A percentile compares a stretch with the other conserved stretches of the same genome.
Conservation (phyloP, 2,113 vertebrate species). For the Brachionichthys hirsutus region DNA sequence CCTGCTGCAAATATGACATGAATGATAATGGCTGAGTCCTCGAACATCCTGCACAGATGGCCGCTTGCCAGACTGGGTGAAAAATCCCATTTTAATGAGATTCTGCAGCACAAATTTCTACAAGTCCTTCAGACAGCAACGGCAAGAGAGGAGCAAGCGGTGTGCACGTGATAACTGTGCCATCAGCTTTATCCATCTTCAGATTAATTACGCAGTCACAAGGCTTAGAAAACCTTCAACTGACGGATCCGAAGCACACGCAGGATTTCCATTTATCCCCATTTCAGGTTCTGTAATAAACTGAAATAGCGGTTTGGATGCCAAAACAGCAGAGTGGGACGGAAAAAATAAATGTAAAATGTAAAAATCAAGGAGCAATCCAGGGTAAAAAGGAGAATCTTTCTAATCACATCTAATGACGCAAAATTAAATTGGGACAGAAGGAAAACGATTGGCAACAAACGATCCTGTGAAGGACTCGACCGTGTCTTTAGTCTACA, state of each 20-base stretch:
- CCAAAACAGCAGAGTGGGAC: too few species aligned
- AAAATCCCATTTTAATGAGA: constrained; percentile 23
- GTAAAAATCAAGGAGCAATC: too few species aligned
- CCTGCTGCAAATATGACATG: constrained; percentile 25
- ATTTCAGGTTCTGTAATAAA: too few species aligned
- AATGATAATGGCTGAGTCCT: constrained; percentile 39
- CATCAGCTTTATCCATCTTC: background rate
- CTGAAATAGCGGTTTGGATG: too few species aligned
- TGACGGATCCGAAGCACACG: too few species aligned
- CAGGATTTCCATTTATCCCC: too few species aligned
- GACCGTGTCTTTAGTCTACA: constrained; percentile 31
- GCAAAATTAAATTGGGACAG: constrained; percentile 7
- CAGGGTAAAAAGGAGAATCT: too few species aligned
- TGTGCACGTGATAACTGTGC: too few species aligned
- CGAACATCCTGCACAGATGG: constrained; percentile 16
- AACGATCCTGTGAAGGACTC: constrained; percentile 9
- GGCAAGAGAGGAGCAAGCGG: background rate
- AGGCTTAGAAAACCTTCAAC: background rate
- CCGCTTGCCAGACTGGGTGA: background rate
- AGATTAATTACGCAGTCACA: background rate
- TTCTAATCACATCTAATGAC: constrained; percentile 8
- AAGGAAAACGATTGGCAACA: constrained; percentile 25
- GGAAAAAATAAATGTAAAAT: too few species aligned
- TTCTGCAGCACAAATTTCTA: constrained; percentile 10
- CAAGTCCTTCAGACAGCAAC: background rate